These are phyloP conservation scores for Oostethus manadensis DNA, from an alignment of 2,113 vertebrate species.

Conservation along the genomic window DNA sequence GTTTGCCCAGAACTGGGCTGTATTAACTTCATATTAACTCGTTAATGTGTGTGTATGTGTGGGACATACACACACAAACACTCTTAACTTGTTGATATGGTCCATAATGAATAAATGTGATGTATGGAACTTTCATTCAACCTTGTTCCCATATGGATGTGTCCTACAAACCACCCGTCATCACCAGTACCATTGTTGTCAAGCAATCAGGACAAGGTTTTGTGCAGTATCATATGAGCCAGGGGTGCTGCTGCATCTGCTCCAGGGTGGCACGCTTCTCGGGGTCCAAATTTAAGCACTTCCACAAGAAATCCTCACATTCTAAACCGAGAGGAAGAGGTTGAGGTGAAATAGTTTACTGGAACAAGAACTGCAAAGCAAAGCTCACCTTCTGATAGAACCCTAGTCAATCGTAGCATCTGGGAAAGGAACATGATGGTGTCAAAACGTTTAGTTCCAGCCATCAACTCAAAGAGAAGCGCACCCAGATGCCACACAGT, in stretches of 20 bases:
- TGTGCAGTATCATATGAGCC: neutral
- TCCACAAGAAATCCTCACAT: conserved; percentile 6
- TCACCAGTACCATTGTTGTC: neutral
- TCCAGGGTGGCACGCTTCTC: conserved; percentile 5
- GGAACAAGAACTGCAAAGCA: neutral
- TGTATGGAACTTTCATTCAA: too few species aligned
- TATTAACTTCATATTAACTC: too few species aligned
- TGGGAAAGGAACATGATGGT: neutral
- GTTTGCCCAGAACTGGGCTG: too few species aligned
- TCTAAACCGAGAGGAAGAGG: neutral
- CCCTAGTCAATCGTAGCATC: neutral
- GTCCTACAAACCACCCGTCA: neutral
- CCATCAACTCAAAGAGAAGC: conserved; percentile 2
- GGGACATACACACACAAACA: too few species aligned
- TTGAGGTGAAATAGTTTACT: neutral
- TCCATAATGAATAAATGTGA: too few species aligned
- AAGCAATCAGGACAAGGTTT: neutral
- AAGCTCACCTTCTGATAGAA: conserved; percentile 2
- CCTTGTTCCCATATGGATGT: neutral
- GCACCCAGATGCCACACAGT: conserved; percentile 9
- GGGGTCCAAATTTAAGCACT: conserved; percentile 1
- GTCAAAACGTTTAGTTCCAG: neutral
- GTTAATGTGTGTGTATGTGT: too few species aligned
- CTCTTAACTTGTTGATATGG: too few species aligned
- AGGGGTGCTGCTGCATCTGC: conserved; percentile 5